phyloP scores from a whole-genome alignment of 2,113 vertebrate species.

The Chamaea fasciata region DNA sequence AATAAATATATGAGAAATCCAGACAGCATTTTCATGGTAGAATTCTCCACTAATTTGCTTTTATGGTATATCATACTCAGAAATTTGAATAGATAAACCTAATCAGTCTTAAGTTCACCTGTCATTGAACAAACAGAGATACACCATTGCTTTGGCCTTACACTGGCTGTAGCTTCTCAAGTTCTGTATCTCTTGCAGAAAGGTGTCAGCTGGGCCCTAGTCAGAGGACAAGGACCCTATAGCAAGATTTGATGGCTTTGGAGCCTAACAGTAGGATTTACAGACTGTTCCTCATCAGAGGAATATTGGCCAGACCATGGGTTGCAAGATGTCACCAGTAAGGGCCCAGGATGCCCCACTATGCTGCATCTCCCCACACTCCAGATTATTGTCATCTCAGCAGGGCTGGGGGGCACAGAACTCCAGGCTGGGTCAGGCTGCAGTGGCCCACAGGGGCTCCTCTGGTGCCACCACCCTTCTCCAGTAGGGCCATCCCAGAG shows the following conservation, averaged over 20 bases:
- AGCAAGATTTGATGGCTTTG: neutral
- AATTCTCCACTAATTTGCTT: neutral
- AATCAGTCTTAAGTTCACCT: neutral
- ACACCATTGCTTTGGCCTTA: neutral
- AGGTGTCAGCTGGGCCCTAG: neutral
- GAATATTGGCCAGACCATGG: neutral
- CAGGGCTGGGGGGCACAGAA: neutral
- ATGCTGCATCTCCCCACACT: neutral
- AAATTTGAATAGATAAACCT: neutral
- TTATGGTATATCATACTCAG: neutral
- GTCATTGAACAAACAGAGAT: neutral
- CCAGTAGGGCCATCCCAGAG: neutral
- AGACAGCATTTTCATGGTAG: neutral
- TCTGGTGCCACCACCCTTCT: neutral
- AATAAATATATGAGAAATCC: neutral
- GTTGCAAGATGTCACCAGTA: neutral
- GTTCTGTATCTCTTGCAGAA: neutral
- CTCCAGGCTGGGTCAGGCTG: accelerated
- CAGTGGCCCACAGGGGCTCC: neutral
- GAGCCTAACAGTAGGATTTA: neutral
- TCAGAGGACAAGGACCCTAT: neutral
- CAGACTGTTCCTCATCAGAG: neutral
- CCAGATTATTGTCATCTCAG: neutral
- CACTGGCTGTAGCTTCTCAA: neutral
- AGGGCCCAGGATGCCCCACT: accelerated